Percentiles rank a stretch among this genome's conserved stretches.
Evolutionary conservation across 2,888 invertebrate genomes (phyloP).

Genomic region (Ophioninae sp.): DNA sequence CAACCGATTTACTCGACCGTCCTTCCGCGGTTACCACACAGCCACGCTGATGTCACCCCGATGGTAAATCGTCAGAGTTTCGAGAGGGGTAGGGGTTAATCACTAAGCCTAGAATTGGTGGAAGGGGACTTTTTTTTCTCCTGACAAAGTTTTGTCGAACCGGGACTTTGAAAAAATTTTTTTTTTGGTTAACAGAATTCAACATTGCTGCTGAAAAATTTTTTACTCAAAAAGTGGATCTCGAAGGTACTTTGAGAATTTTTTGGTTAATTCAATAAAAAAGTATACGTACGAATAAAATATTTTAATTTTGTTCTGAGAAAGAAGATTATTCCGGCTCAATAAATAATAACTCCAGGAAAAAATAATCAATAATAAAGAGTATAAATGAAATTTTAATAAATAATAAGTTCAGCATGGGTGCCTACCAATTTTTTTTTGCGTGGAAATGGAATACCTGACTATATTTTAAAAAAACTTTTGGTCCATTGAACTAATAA

Average conservation of each 20-base stretch:
- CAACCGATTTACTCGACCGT: conserved; percentile 64
- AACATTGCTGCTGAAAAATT: not conserved
- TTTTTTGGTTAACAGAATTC: not conserved
- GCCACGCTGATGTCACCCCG: conserved; percentile 61
- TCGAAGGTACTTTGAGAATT: not conserved
- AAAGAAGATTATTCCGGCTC: too few species aligned
- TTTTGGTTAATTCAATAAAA: not conserved
- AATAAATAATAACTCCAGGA: too few species aligned
- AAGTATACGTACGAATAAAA: not conserved
- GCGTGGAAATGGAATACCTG: too few species aligned
- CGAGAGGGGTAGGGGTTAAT: conserved; percentile 71
- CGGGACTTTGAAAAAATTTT: not conserved
- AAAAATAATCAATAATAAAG: too few species aligned
- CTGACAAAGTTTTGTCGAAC: conserved; percentile 17
- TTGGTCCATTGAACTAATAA: not conserved
- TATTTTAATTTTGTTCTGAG: not conserved
- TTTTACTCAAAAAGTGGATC: not conserved
- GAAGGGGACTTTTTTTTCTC: conserved; percentile 25
- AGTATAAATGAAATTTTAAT: too few species aligned
- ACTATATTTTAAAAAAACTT: not conserved
- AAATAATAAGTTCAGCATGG: too few species aligned
- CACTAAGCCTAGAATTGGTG: conserved; percentile 46
- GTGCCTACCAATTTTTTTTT: too few species aligned
- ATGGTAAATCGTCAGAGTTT: conserved; percentile 71
- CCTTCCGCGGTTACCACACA: conserved; percentile 62